Conservation (phyloP, 2,797 vertebrate genomes). For the Apogon talboti region DNA sequence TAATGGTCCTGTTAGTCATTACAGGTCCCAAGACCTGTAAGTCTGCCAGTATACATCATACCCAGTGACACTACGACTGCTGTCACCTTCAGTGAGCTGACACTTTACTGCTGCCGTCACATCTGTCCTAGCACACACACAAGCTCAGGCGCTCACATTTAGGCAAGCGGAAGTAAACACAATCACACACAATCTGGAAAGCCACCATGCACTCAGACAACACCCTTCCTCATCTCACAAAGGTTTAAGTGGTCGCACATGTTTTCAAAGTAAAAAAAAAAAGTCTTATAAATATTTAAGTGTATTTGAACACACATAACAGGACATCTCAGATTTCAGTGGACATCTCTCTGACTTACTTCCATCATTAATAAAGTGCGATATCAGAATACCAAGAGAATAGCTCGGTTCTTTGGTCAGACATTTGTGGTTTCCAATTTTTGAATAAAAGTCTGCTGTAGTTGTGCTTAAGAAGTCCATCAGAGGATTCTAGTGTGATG, state of each 20-base stretch:
- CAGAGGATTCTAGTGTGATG: too few species aligned
- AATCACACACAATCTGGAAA: constrained; percentile 38
- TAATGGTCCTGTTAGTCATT: constrained; percentile 26
- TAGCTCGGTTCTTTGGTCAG: too few species aligned
- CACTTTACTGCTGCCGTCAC: constrained; percentile 13
- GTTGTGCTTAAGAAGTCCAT: too few species aligned
- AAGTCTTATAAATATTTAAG: too few species aligned
- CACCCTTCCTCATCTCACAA: constrained; percentile 55
- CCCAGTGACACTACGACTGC: constrained; percentile 32
- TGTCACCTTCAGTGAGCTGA: constrained; percentile 22
- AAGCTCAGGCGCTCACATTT: constrained; percentile 17
- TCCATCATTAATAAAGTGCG: too few species aligned
- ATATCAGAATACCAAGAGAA: too few species aligned
- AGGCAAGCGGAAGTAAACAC: constrained; percentile 50
- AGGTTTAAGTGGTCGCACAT: neutral
- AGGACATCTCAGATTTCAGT: neutral
- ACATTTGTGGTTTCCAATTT: too few species aligned
- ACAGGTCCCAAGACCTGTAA: constrained; percentile 46
- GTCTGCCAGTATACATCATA: constrained; percentile 15
- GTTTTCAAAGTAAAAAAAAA: neutral
- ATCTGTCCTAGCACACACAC: constrained; percentile 18
- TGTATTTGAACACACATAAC: too few species aligned
- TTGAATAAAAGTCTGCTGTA: too few species aligned
- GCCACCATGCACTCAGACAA: constrained; percentile 32
- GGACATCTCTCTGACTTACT: neutral